Conservation (phyloP, 1,140 invertebrate genomes). For the Protaetia brevitarsis region DNA sequence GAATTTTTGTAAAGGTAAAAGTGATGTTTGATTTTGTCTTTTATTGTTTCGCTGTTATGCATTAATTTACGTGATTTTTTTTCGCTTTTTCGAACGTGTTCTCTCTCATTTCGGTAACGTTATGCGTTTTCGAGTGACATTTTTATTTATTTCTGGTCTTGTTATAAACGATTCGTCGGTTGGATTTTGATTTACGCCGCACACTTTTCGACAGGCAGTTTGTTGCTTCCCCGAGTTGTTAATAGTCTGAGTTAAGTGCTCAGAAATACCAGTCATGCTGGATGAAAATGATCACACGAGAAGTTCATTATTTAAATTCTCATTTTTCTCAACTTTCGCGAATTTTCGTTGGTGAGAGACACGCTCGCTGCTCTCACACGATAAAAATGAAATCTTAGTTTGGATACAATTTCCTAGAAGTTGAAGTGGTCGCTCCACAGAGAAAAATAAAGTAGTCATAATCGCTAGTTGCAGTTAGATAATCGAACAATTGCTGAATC, state of each 20-base stretch:
- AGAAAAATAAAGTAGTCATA: too few relatives aligned
- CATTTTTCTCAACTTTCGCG: too few relatives aligned
- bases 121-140: background rate
- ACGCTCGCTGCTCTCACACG: too few relatives aligned
- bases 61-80: constrained; percentile 28
- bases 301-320: constrained; percentile 12
- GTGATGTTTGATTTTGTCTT: constrained; percentile 40
- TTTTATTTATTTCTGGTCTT: constrained; percentile 13
- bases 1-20: constrained; percentile 37
- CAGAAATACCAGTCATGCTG: constrained; percentile 4
- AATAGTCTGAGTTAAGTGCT: constrained; percentile 4
- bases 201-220: background rate
- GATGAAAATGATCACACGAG: too few relatives aligned
- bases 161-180: constrained; percentile 18
- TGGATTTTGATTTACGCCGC: constrained; percentile 17
- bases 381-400: too few relatives aligned
- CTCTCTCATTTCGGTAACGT: background rate
- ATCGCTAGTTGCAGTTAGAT: too few relatives aligned
- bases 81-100: background rate
- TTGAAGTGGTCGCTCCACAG: too few relatives aligned
- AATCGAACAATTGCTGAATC: too few relatives aligned
- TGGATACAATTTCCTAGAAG: too few relatives aligned
- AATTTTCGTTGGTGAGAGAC: too few relatives aligned
- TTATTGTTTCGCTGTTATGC: constrained; percentile 34
- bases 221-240: background rate